Conservation (phyloP, 2,113 vertebrate species). For the Enhydra lutris region DNA sequence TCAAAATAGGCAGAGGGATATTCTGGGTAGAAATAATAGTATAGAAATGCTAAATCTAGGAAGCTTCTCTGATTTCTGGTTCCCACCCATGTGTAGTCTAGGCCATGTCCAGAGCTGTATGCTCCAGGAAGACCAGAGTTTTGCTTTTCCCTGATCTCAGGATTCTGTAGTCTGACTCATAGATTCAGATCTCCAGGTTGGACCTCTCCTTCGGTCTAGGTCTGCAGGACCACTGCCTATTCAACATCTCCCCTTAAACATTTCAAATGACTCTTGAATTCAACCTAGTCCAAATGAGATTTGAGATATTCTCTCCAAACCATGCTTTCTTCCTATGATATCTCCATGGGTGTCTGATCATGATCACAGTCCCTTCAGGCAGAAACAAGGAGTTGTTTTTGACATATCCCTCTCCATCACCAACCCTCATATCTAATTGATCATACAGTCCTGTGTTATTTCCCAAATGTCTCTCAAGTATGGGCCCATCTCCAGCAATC, state of each 20-base stretch:
- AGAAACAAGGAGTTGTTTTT: background rate
- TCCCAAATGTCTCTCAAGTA: background rate
- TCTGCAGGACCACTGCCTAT: background rate
- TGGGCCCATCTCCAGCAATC: background rate
- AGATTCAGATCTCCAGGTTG: background rate
- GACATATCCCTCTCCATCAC: background rate
- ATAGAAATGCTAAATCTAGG: background rate
- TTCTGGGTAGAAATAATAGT: background rate
- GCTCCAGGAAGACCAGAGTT: background rate
- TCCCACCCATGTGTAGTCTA: background rate
- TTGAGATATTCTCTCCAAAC: background rate
- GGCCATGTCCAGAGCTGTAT: background rate
- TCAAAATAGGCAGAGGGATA: background rate
- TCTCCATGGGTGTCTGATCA: background rate
- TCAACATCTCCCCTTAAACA: background rate
- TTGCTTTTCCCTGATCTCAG: background rate
- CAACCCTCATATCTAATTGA: background rate
- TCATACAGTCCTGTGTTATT: background rate
- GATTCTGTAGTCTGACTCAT: background rate
- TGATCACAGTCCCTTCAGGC: background rate
- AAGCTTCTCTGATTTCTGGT: conserved; percentile 1
- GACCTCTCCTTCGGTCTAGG: background rate
- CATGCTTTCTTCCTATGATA: background rate
- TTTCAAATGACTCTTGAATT: background rate
- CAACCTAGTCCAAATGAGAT: background rate